A percentile compares a stretch with the other conserved stretches of the same genome.
Conservation (phyloP, 2,113 vertebrate species). For the Monopterus albus region DNA sequence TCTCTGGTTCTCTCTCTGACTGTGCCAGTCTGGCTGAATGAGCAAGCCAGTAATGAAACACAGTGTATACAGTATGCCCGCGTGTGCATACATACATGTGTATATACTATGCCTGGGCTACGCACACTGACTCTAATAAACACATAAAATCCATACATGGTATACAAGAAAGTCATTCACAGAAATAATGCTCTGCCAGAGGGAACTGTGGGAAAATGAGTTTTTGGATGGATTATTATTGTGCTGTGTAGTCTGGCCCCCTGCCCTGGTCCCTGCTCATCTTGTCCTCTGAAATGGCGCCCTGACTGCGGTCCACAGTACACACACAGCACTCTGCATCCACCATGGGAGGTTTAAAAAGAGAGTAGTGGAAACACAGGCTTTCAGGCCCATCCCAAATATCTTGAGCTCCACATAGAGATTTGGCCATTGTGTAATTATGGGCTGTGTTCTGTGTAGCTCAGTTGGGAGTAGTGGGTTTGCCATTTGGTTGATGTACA, state of each 20-base stretch:
- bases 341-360: conserved; percentile 50
- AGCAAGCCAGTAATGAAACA: conserved; percentile 13
- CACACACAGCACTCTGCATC: conserved; percentile 24
- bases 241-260: conserved; percentile 44
- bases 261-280: conserved; percentile 25
- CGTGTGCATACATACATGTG: not conserved
- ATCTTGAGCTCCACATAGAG: conserved; percentile 58
- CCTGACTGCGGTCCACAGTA: conserved; percentile 6
- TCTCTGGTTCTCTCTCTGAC: not conserved
- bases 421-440: conserved; percentile 65
- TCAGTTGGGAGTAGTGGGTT: conserved; percentile 18
- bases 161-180: conserved; percentile 65
- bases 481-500: conserved; percentile 22
- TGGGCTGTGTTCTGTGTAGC: conserved; percentile 33
- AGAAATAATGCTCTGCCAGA: conserved; percentile 65
- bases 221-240: conserved; percentile 71
- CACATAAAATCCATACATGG: not conserved
- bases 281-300: conserved; percentile 51
- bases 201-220: conserved; percentile 69
- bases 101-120: not conserved
- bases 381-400: conserved; percentile 49
- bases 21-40: not conserved
- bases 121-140: not conserved
- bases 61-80: not conserved
- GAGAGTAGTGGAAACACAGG: conserved; percentile 60